Conservation (phyloP, 2,797 vertebrate species). For the Epinephelus awoara region DNA sequence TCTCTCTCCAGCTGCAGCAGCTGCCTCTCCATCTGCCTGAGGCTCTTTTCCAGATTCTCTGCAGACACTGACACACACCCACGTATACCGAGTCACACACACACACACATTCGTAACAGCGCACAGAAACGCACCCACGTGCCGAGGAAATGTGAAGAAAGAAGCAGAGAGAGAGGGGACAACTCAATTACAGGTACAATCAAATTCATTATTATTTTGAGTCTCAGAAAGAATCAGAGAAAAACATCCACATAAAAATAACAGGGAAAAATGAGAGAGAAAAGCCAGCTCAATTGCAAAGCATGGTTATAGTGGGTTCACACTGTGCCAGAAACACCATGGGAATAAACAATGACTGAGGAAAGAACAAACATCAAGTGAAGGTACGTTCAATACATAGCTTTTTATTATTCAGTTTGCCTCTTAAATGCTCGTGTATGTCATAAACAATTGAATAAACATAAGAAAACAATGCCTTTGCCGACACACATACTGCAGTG, state of each 20-base stretch:
- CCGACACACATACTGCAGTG: not conserved
- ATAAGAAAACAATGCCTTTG: slow-evolving; percentile 22
- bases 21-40: slow-evolving; percentile 97
- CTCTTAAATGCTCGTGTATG: slow-evolving; percentile 18
- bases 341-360: slow-evolving; percentile 59
- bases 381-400: slow-evolving; percentile 31
- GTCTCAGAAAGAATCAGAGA: slow-evolving; percentile 28
- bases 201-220: slow-evolving; percentile 59
- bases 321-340: slow-evolving; percentile 34
- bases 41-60: slow-evolving; percentile 97
- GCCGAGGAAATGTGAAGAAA: slow-evolving; percentile 46
- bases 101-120: slow-evolving; percentile 52
- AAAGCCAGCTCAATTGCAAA: slow-evolving; percentile 34
- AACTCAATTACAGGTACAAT: slow-evolving; percentile 68
- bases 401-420: slow-evolving; percentile 45
- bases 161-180: slow-evolving; percentile 52
- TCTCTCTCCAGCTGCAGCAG: slow-evolving; percentile 97
- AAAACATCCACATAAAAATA: slow-evolving; percentile 28
- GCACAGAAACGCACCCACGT: slow-evolving; percentile 44
- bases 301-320: slow-evolving; percentile 57
- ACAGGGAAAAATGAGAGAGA: slow-evolving; percentile 34
- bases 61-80: slow-evolving; percentile 91
- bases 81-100: slow-evolving; percentile 23
- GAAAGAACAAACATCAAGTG: slow-evolving; percentile 52
- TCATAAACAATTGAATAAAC: slow-evolving; percentile 35